Evolutionary conservation across 2,113 vertebrate species (phyloP).

Genomic region (Podarcis raffonei): DNA sequence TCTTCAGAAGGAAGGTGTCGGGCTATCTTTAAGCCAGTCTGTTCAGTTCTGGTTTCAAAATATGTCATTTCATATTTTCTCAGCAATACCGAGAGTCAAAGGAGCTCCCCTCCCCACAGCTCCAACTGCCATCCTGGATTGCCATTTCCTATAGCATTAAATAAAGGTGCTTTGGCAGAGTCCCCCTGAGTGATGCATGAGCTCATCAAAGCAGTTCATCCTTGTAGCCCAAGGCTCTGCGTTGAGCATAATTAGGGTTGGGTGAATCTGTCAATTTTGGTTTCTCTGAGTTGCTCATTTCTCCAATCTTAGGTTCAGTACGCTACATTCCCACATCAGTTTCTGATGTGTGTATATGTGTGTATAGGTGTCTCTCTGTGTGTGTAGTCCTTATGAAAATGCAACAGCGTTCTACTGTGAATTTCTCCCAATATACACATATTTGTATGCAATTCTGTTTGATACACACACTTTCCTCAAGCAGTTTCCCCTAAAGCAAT

Average conservation of each 20-base stretch:
- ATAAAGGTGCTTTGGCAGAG: background rate
- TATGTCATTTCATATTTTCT: background rate
- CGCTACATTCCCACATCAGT: no score
- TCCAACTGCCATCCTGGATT: background rate
- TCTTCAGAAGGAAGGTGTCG: background rate
- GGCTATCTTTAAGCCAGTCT: background rate
- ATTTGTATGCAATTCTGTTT: no score
- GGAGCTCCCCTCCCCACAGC: background rate
- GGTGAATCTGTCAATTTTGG: no score
- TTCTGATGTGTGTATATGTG: no score
- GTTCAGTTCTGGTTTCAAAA: background rate
- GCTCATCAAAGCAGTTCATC: background rate
- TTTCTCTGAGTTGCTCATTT: no score
- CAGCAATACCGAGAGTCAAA: background rate
- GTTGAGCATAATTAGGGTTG: background rate
- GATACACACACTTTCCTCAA: no score
- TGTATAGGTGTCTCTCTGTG: no score
- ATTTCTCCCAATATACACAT: no score
- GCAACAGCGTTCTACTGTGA: no score
- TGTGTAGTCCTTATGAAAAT: no score
- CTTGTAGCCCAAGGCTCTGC: background rate
- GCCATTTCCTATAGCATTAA: background rate
- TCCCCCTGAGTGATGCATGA: fast-evolving
- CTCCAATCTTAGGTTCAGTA: no score
- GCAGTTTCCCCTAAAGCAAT: no score